Percentiles rank a stretch among this genome's conserved stretches.
Conservation (phyloP, 2,888 invertebrate species). For the Cremastobaeus sp. region DNA sequence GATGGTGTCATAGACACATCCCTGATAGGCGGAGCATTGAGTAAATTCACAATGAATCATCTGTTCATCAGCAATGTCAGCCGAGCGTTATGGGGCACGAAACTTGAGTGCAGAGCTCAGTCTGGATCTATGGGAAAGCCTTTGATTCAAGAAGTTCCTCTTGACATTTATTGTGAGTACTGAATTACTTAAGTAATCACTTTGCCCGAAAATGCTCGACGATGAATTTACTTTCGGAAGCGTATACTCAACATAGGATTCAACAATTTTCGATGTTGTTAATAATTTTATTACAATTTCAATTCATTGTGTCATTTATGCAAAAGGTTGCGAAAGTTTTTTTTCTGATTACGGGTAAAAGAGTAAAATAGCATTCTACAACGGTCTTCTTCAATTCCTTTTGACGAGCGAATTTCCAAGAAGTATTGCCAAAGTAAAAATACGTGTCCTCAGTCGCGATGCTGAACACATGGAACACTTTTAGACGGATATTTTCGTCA, state of each 20-base stretch:
- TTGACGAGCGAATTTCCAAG: slow-evolving; percentile 71
- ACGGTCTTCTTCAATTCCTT: slow-evolving; percentile 68
- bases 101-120: slow-evolving; percentile 88
- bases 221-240: slow-evolving; percentile 41
- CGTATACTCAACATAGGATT: slow-evolving; percentile 20
- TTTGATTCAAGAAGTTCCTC: slow-evolving; percentile 85
- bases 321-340: slow-evolving; percentile 52
- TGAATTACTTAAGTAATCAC: slow-evolving; percentile 59
- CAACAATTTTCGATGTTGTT: neutral
- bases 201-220: slow-evolving; percentile 42
- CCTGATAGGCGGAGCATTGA: slow-evolving; percentile 80
- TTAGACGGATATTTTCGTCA: slow-evolving; percentile 48
- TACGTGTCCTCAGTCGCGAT: slow-evolving; percentile 63
- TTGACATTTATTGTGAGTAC: slow-evolving; percentile 84
- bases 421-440: slow-evolving; percentile 72
- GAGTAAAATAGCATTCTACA: slow-evolving; percentile 69
- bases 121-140: slow-evolving; percentile 85
- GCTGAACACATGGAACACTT: slow-evolving; percentile 44
- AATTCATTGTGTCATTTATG: too few species aligned
- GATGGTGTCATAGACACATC: slow-evolving; percentile 85
- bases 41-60: slow-evolving; percentile 85
- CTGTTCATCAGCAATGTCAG: slow-evolving; percentile 86
- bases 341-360: slow-evolving; percentile 64
- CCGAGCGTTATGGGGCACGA: slow-evolving; percentile 85
- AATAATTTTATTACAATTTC: slow-evolving; percentile 2